Base-by-base conservation (phyloP, 2,888 invertebrate species). In the Clanis bilineata region DNA sequence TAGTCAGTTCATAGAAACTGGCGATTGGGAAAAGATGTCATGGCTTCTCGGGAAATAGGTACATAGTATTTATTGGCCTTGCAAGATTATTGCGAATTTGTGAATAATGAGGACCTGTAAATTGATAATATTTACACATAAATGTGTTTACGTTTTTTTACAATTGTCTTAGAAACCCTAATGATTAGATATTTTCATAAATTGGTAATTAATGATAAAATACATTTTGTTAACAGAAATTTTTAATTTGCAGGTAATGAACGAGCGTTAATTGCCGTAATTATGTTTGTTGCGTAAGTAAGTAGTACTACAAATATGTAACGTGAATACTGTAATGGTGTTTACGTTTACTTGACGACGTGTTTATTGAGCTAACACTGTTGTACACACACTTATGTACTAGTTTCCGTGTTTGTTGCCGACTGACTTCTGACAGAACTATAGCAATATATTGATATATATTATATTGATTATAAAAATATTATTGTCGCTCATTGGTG, bases 201-300 rank as follows among this genome's bases (percentile, higher is more conserved):
- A n/a, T n/a, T n/a, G n/a, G n/a, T n/a, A n/a, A n/a, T n/a, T n/a
- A n/a, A n/a, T n/a, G n/a, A n/a, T n/a, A n/a, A n/a, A n/a, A n/a
- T n/a, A n/a, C n/a, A n/a, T n/a, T 28, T 18, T 51, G 28, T 18
- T 47, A 21, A 39, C 21, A 51, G 38, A 25, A 15, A 18, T 47
- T 58, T 58, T 51, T 58, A 12, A 38, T 38, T 58, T 51, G 38
- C 51, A 58, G 58, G 58, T 58, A 58, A 18, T 47, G 25, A 25
- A 10, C 15, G 56, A 25, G 28, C 38, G 6, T 15, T 58, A 51
- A 51, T 58, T 58, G 47, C 47, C 7, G 25, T 51, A 47, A 58
- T 39, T 51, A 51, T 7, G 28, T 22, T 18, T 10, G 21, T 51
- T 23, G 25, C 28, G 51, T 58, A 39, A 58, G 51, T 58, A 39